A percentile compares a stretch with the other conserved stretches of the same genome.
phyloP scores from a whole-genome alignment of 2,888 invertebrate genomes.

The Euzetes globulus region DNA sequence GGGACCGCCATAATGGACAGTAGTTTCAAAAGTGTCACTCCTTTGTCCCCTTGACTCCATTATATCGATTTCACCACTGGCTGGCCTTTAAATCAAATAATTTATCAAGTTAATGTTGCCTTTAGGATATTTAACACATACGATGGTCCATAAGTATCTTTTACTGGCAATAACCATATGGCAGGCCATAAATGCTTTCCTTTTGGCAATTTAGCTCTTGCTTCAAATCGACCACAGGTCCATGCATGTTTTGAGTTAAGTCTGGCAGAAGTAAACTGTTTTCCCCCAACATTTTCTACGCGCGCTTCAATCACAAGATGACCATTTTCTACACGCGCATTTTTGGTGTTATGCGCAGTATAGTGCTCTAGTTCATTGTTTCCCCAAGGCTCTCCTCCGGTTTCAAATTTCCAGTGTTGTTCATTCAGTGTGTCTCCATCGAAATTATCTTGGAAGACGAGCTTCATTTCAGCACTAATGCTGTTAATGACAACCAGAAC shows the following conservation, averaged over 20 bases:
- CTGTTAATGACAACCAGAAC: too few species aligned
- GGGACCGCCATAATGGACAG: slow-evolving; percentile 62
- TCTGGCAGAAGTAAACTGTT: slow-evolving; percentile 23
- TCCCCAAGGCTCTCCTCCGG: too few species aligned
- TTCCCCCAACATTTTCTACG: not conserved
- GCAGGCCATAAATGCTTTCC: slow-evolving; percentile 66
- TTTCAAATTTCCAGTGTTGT: too few species aligned
- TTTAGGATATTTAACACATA: too few species aligned
- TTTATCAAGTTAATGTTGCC: too few species aligned
- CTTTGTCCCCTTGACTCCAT: slow-evolving; percentile 62
- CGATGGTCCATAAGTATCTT: slow-evolving; percentile 60
- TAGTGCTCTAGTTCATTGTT: slow-evolving; percentile 31
- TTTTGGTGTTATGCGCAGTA: not conserved
- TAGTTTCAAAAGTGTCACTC: slow-evolving; percentile 47
- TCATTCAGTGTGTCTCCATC: too few species aligned
- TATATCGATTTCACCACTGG: slow-evolving; percentile 60
- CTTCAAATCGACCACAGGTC: slow-evolving; percentile 57
- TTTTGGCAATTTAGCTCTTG: slow-evolving; percentile 45
- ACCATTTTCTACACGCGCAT: slow-evolving; percentile 20
- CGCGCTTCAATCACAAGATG: slow-evolving; percentile 20
- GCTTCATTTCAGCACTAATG: too few species aligned
- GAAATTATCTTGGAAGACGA: too few species aligned
- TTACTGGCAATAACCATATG: slow-evolving; percentile 62
- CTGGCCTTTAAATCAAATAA: not conserved
- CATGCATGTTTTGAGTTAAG: slow-evolving; percentile 21